Percentiles rank a stretch among this genome's conserved stretches.
Conservation (phyloP, 2,113 vertebrate species). For the Phyllostomus discolor region DNA sequence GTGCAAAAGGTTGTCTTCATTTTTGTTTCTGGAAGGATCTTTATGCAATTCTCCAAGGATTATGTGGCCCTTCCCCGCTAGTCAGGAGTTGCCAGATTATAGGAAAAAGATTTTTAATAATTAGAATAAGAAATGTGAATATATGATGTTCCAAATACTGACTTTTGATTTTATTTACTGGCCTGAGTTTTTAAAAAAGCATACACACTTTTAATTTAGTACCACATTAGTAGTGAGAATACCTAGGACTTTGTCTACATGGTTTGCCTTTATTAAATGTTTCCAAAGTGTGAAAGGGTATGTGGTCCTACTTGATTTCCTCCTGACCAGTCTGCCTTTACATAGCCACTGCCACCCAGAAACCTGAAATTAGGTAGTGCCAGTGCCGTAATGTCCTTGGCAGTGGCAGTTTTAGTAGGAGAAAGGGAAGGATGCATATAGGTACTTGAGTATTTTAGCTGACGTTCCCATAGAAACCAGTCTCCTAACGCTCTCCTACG, state of each 20-base stretch:
- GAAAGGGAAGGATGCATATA: background rate
- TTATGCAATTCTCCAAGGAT: background rate
- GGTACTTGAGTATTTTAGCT: background rate
- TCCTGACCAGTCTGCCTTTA: background rate
- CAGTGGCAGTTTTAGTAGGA: background rate
- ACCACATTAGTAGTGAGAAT: background rate
- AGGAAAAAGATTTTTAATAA: background rate
- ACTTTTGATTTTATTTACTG: background rate
- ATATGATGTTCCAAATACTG: background rate
- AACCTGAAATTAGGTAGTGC: background rate
- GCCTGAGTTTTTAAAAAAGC: background rate
- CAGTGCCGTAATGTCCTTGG: background rate
- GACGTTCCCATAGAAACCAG: background rate
- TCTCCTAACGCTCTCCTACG: background rate
- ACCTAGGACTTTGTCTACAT: background rate
- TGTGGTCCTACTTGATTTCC: background rate
- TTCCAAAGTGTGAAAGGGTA: background rate
- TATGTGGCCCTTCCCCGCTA: background rate
- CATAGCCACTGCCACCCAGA: background rate
- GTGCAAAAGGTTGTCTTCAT: background rate
- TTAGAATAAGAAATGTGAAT: background rate
- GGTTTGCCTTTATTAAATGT: background rate
- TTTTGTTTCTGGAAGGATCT: background rate
- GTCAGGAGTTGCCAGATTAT: background rate
- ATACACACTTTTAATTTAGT: background rate